Base-by-base conservation (phyloP, 2,113 vertebrate genomes). In the Aegypius monachus region DNA sequence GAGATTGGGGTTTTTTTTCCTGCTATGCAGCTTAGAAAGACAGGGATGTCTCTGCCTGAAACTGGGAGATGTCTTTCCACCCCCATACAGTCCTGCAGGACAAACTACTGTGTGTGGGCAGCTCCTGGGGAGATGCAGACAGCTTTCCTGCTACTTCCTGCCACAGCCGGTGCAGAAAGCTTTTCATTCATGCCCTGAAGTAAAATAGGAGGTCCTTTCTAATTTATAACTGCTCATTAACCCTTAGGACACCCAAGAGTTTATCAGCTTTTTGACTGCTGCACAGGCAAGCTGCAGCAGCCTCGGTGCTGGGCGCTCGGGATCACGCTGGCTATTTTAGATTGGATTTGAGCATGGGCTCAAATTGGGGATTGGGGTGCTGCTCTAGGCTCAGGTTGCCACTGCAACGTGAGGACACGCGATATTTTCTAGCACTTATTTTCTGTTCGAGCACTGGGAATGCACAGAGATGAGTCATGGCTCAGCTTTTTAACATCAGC, bases 121-220 rank as follows among this genome's bases (percentile, higher is more conserved):
- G 88, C 67, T 94, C 75, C 74, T 43, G 50, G 47, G 81, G 67
- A 94, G 77, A 75, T 38, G 77, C 72, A 92, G 66, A 27, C 63
- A 77, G 56, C 22, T 93, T 59, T 62, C 45, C 85, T 87, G 55
- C 36, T 75, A 8, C 47, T 72, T 67, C 9, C 63, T 27, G 4
- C 42, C 72, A 81, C 52, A 42, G 25, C 34, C 77, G 62, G 23
- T 13, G 48, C 36, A 61, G 45, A 81, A 86, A 90, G 88, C 58
- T 66, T 55, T 50, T 19, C 55, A 26, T 71, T 63, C 36, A 17
- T 8, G 1, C 21, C 84, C 83, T 0, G 0, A 36, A 45, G 81
- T 84, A 50, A 92, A 93, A 68, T 1, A 47, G 8, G 34, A 86
- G 48, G 53, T 66, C 65, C 55, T 92, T 53, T 48, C 80, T 94